Conservation (phyloP, 2,113 vertebrate genomes). For the Phalacrocorax brasilianus region DNA sequence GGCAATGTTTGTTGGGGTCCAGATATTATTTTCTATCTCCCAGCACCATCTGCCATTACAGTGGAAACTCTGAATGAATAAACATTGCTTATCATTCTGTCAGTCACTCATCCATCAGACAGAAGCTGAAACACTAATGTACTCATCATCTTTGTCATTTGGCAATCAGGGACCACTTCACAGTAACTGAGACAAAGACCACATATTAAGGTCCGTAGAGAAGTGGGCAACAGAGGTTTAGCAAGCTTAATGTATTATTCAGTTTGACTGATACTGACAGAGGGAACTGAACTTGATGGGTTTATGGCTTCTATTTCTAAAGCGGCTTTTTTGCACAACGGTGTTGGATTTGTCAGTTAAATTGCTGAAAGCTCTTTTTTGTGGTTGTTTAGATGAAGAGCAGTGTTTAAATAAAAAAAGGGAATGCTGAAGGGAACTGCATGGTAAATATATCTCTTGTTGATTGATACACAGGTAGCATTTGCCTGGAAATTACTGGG, state of each 20-base stretch:
- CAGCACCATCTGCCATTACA: constrained; percentile 15
- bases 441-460: background rate
- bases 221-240: background rate
- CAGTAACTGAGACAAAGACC: background rate
- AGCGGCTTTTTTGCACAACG: background rate
- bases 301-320: background rate
- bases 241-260: background rate
- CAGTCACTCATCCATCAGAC: background rate
- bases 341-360: background rate
- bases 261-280: background rate
- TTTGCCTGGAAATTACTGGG: background rate
- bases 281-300: background rate
- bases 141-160: background rate
- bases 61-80: background rate
- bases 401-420: background rate
- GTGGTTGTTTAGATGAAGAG: background rate
- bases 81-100: constrained; percentile 8
- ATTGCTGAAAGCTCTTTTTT: background rate
- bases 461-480: background rate
- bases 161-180: background rate
- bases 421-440: background rate
- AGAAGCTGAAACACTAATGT: background rate
- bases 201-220: background rate
- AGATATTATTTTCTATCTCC: background rate
- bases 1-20: background rate